Evolutionary conservation across 2,888 invertebrate species (phyloP).

Genomic region (Acanthosepion esculentum): DNA sequence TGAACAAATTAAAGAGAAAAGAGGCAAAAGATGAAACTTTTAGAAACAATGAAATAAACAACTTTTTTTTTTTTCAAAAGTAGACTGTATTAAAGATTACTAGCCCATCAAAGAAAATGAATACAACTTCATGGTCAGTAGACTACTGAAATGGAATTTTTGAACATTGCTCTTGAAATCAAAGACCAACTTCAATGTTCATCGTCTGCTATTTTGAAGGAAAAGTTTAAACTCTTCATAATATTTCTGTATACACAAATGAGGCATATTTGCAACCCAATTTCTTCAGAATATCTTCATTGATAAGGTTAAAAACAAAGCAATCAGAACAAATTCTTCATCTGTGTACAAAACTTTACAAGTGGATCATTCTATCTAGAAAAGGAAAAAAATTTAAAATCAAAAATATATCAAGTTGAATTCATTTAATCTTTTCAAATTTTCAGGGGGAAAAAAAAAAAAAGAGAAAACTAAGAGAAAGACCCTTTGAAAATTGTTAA

Average conservation of each 20-base stretch:
- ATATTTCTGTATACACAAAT: neutral
- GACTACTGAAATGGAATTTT: neutral
- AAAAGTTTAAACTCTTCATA: neutral
- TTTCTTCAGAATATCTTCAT: neutral
- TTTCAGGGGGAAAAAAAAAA: neutral
- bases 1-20: no score
- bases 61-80: neutral
- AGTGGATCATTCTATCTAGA: neutral
- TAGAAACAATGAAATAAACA: no score
- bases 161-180: neutral
- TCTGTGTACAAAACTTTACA: neutral
- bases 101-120: conserved; percentile 8
- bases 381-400: neutral
- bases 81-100: neutral
- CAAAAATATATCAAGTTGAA: neutral
- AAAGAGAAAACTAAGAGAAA: neutral
- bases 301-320: neutral
- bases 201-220: no score
- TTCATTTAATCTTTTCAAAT: neutral
- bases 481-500: neutral
- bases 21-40: no score
- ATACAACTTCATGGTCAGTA: neutral
- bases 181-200: neutral
- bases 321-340: no score
- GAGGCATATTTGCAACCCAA: neutral